Evolutionary conservation across 2,797 vertebrate species (phyloP).

Genomic region (Sorex maritimensis): DNA sequence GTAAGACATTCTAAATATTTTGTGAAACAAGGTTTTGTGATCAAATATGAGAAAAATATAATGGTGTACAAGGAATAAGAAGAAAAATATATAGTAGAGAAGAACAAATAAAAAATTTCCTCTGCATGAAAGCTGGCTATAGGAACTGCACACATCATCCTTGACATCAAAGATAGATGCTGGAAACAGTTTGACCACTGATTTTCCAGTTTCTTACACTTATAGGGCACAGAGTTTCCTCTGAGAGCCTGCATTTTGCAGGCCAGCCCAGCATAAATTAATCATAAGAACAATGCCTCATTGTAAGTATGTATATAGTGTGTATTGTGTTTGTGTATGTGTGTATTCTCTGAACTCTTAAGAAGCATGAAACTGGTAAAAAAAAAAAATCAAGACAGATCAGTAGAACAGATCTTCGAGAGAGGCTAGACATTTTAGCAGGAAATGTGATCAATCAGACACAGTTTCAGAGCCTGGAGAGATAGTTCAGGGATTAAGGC

Average conservation of each 20-base stretch:
- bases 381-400: too few relatives aligned
- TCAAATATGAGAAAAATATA: conserved; percentile 16
- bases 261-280: not conserved
- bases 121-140: not conserved
- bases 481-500: too few relatives aligned
- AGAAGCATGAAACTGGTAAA: too few relatives aligned
- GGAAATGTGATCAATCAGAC: too few relatives aligned
- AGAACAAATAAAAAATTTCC: not conserved
- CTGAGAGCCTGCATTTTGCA: conserved; percentile 14
- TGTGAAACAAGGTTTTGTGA: not conserved
- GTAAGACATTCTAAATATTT: not conserved
- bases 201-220: not conserved
- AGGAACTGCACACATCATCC: not conserved
- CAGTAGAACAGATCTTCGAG: too few relatives aligned
- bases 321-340: too few relatives aligned
- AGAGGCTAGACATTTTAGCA: too few relatives aligned
- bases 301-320: too few relatives aligned
- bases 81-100: not conserved
- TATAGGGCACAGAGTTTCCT: not conserved
- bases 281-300: not conserved
- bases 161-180: not conserved
- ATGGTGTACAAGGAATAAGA: not conserved
- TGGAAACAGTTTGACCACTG: not conserved
- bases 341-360: not conserved
- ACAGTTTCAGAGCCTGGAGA: too few relatives aligned